Evolutionary conservation across 1,140 invertebrate genomes (phyloP).

Genomic region (Panonychus citri): DNA sequence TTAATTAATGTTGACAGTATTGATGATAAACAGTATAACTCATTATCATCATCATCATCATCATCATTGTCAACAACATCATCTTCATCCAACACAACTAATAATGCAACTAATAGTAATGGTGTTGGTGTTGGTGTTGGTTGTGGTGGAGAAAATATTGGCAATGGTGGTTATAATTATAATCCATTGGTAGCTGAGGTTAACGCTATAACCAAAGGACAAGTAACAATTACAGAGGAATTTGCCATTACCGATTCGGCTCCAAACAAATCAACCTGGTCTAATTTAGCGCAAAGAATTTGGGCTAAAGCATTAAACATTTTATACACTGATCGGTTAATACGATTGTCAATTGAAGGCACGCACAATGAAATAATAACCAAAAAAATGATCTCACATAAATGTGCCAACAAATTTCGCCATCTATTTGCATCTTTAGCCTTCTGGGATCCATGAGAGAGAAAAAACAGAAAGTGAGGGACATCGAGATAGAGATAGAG

Average conservation of each 20-base stretch:
- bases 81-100: neutral
- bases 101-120: too few relatives aligned
- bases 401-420: constrained; percentile 36
- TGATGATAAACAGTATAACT: neutral
- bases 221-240: neutral
- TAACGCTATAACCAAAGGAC: neutral
- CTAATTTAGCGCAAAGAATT: constrained; percentile 33
- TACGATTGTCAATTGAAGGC: constrained; percentile 32
- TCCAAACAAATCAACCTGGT: constrained; percentile 35
- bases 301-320: constrained; percentile 41
- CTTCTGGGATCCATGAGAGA: constrained; percentile 1
- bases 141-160: too few relatives aligned
- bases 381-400: constrained; percentile 40
- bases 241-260: neutral
- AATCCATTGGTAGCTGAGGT: constrained; percentile 2
- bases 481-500: too few relatives aligned
- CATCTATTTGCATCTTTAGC: constrained; percentile 21
- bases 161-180: constrained; percentile 20
- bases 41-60: too few relatives aligned
- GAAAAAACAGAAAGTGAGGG: too few relatives aligned
- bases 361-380: constrained; percentile 33
- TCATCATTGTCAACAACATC: too few relatives aligned
- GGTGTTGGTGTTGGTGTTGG: neutral
- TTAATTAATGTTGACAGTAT: neutral
- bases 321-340: constrained; percentile 42